A percentile compares a stretch with the other conserved stretches of the same genome.
phyloP scores from a whole-genome alignment of 2,888 invertebrate genomes.

The Bruchidius siliquastri region DNA sequence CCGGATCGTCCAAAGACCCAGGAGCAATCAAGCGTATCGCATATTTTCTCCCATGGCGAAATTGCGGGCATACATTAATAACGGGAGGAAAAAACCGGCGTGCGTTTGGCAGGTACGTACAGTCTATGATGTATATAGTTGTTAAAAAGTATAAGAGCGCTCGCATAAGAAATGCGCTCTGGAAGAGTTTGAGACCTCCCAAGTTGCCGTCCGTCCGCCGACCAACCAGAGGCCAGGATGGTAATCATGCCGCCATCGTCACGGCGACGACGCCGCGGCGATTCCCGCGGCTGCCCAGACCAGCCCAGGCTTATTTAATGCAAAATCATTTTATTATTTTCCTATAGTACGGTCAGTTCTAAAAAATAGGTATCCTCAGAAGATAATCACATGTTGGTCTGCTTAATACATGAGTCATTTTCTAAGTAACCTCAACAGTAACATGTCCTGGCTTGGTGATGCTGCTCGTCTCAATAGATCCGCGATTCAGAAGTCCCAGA shows the following conservation, averaged over 20 bases:
- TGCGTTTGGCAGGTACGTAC: constrained; percentile 26
- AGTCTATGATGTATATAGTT: constrained; percentile 35
- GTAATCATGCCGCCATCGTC: constrained; percentile 17
- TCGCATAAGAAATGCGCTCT: constrained; percentile 36
- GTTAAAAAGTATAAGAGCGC: constrained; percentile 34
- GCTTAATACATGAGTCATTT: no score
- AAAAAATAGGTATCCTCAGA: neutral
- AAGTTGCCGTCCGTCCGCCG: constrained; percentile 33
- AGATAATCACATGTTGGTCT: no score
- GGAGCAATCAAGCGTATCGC: neutral
- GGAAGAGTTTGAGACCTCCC: constrained; percentile 39
- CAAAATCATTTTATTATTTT: neutral
- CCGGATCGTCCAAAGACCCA: neutral
- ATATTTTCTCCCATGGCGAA: neutral
- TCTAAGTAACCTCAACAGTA: no score
- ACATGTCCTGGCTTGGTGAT: no score
- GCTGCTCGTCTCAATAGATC: no score
- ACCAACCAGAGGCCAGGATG: constrained; percentile 21
- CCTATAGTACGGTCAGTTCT: neutral
- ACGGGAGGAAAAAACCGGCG: neutral
- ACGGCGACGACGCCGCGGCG: neutral
- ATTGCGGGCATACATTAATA: neutral
- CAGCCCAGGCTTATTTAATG: neutral
- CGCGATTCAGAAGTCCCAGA: no score
- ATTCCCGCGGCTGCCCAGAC: neutral